phyloP scores from a whole-genome alignment of 1,140 invertebrate genomes.

The Thrips palmi region DNA sequence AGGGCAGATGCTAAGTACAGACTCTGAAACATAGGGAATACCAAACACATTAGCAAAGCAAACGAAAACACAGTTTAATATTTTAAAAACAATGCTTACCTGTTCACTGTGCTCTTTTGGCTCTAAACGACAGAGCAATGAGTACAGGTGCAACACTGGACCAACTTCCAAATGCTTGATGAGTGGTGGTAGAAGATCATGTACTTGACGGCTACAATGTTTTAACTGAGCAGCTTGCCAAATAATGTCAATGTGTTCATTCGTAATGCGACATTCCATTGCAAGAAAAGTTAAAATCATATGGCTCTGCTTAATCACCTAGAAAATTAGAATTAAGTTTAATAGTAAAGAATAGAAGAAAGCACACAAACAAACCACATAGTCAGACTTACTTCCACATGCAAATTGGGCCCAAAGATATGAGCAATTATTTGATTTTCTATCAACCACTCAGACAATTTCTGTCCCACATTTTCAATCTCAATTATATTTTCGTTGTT shows the following conservation, averaged over 20 bases:
- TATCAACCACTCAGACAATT: conserved; percentile 72
- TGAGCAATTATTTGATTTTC: conserved; percentile 85
- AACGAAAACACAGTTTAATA: background rate
- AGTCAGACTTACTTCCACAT: conserved; percentile 55
- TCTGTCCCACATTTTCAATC: conserved; percentile 63
- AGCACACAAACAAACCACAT: too few species aligned
- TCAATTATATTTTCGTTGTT: conserved; percentile 70
- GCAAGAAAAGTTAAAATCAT: conserved; percentile 83
- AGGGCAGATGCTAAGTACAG: conserved; percentile 72
- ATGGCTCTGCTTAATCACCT: conserved; percentile 87
- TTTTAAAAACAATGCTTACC: conserved; percentile 20
- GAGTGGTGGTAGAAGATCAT: conserved; percentile 72
- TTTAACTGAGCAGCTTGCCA: conserved; percentile 88
- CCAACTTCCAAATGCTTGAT: conserved; percentile 77
- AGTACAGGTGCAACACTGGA: conserved; percentile 73
- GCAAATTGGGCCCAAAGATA: conserved; percentile 87
- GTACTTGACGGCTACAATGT: conserved; percentile 82
- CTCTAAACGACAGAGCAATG: conserved; percentile 63
- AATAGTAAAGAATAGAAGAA: background rate
- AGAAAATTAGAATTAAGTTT: conserved; percentile 13
- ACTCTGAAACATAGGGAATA: conserved; percentile 36
- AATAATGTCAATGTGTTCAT: conserved; percentile 81
- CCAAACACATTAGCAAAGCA: too few species aligned
- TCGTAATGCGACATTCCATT: conserved; percentile 73
- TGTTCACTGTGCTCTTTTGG: conserved; percentile 85